Evolutionary conservation across 2,113 vertebrate genomes (phyloP).

Genomic region (Hydrochoerus hydrochaeris): DNA sequence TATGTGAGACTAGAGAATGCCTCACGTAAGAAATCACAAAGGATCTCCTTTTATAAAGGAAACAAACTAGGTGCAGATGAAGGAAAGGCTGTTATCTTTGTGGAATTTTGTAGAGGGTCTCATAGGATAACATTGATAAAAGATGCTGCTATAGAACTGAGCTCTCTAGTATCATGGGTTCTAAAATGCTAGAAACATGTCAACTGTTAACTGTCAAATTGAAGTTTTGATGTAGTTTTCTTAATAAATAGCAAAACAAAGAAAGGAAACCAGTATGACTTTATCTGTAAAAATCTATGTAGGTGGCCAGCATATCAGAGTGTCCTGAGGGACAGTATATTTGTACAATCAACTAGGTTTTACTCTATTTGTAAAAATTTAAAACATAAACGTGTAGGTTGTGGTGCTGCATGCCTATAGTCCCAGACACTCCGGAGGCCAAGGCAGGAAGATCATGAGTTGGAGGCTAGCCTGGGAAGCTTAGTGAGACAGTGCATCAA

Average conservation of each 20-base stretch:
- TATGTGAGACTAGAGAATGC: not conserved
- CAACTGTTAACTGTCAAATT: not conserved
- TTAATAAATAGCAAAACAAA: not conserved
- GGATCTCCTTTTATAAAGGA: not conserved
- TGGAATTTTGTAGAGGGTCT: not conserved
- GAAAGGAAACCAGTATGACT: not conserved
- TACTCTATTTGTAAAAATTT: not conserved
- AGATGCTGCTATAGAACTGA: not conserved
- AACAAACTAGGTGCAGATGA: not conserved
- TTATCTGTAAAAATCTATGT: not conserved
- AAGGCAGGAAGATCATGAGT: not conserved
- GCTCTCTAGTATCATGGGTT: not conserved
- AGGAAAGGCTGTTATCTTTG: not conserved
- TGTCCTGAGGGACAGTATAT: not conserved
- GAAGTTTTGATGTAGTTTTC: not conserved
- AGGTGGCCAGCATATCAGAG: not conserved
- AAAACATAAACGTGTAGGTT: too few species aligned
- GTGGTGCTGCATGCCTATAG: not conserved
- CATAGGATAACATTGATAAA: not conserved
- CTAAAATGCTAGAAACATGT: not conserved
- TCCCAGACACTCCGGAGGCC: not conserved
- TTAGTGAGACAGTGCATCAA: not conserved
- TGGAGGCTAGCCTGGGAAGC: not conserved
- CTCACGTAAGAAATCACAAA: not conserved
- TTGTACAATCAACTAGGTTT: not conserved